phyloP scores from a whole-genome alignment of 2,888 invertebrate species.

The Myopa testacea region DNA sequence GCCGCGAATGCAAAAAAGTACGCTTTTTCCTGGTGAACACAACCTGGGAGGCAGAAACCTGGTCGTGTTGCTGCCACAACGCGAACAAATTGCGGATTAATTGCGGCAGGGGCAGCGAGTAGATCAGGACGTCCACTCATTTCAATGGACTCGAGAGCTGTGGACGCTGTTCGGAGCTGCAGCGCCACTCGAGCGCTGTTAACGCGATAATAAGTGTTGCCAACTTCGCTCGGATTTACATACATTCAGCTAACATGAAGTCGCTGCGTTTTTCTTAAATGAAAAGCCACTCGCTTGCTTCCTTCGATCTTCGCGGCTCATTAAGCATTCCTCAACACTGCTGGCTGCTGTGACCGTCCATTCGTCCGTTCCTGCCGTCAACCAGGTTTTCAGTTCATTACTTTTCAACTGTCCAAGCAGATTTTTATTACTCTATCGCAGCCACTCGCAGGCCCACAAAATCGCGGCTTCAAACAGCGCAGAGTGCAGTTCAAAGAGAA shows the following conservation, averaged over 20 bases:
- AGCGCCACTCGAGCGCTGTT: too few species aligned
- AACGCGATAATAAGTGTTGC: too few species aligned
- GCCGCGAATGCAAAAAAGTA: background rate
- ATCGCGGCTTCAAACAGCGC: background rate
- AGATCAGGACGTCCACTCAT: too few species aligned
- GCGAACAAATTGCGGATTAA: too few species aligned
- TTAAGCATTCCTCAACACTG: background rate
- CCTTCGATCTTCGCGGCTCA: slow-evolving; percentile 9
- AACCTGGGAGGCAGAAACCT: background rate
- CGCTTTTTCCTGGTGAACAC: background rate
- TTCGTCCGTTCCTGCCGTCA: background rate
- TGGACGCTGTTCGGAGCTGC: too few species aligned
- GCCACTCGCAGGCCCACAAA: slow-evolving; percentile 29
- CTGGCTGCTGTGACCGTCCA: background rate
- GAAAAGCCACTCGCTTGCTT: background rate
- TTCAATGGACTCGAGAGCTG: too few species aligned
- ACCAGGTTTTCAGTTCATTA: background rate
- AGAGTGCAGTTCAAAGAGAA: slow-evolving; percentile 20
- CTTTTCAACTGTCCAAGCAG: background rate
- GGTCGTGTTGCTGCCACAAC: background rate
- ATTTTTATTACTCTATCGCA: slow-evolving; percentile 29
- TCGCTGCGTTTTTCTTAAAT: too few species aligned
- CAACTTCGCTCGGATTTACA: too few species aligned
- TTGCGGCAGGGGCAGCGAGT: too few species aligned
- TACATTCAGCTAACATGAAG: too few species aligned